Percentiles rank a stretch among this genome's conserved stretches.
These are phyloP conservation scores for Microdon myrmicae DNA, from an alignment of 2,888 invertebrate genomes.

Conservation along the genomic window DNA sequence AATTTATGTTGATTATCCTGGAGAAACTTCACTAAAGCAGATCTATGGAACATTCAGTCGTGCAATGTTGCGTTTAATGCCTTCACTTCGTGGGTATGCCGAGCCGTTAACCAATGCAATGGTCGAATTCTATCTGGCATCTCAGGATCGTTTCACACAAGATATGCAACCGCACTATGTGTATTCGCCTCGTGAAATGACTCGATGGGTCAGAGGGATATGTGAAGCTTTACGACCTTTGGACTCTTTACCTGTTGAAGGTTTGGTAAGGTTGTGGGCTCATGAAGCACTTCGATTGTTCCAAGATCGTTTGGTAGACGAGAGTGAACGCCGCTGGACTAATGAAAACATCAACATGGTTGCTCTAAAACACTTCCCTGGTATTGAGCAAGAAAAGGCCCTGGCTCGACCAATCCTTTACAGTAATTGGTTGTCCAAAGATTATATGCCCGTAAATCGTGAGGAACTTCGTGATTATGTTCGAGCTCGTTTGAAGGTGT, in stretches of 20 bases:
- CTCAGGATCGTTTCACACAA: constrained; percentile 98
- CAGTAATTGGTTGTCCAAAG: constrained; percentile 99
- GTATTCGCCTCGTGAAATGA: constrained; percentile 99
- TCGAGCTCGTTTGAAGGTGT: constrained; percentile 95
- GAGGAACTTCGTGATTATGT: constrained; percentile 97
- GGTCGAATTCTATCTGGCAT: constrained; percentile 97
- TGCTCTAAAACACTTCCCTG: constrained; percentile 94
- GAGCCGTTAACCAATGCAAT: constrained; percentile 98
- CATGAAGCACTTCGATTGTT: constrained; percentile 98
- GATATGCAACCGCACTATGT: constrained; percentile 99
- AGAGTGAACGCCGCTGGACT: constrained; percentile 95
- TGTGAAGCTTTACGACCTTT: constrained; percentile 98
- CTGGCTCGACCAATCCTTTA: constrained; percentile 95
- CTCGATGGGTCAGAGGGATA: constrained; percentile 98
- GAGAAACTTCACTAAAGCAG: constrained; percentile 95
- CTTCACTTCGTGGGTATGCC: constrained; percentile 89
- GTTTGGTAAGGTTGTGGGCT: constrained; percentile 97
- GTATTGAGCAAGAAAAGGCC: constrained; percentile 84
- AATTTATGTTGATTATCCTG: constrained; percentile 99
- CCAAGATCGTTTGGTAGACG: constrained; percentile 95
- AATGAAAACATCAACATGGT: constrained; percentile 96
- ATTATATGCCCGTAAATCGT: constrained; percentile 95
- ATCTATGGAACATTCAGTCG: constrained; percentile 99
- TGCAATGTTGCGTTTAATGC: constrained; percentile 96
- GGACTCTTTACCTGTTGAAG: constrained; percentile 91